These are phyloP conservation scores for Patiria miniata DNA, from an alignment of 35 echinoderm and acorn worm species.

Conservation along the genomic window DNA sequence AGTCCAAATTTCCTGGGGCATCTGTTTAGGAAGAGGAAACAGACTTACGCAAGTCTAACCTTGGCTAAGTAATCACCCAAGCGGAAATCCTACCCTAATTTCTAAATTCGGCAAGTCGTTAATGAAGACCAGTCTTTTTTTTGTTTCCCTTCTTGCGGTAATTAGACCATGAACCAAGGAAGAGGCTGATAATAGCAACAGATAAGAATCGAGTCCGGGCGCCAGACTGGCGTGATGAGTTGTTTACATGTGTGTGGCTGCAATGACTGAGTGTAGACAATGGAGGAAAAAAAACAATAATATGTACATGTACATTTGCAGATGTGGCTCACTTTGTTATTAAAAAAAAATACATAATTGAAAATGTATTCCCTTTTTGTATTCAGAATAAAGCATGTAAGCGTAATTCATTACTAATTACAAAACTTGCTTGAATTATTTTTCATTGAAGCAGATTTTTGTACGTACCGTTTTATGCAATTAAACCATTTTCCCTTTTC, in stretches of 20 bases:
- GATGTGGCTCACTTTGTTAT: too few relatives aligned
- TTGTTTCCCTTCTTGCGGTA: constrained; percentile 1
- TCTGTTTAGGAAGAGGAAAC: not conserved
- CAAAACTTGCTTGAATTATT: too few relatives aligned
- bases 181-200: not conserved
- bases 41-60: constrained; percentile 7
- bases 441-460: too few relatives aligned
- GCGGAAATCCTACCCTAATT: constrained; percentile 19
- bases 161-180: constrained; percentile 28
- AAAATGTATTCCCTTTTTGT: too few relatives aligned
- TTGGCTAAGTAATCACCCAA: not conserved
- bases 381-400: too few relatives aligned
- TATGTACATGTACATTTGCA: too few relatives aligned
- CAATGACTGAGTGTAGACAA: not conserved
- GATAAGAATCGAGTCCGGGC: not conserved
- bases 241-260: not conserved
- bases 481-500: too few relatives aligned
- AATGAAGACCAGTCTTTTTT: not conserved
- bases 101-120: not conserved
- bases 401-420: too few relatives aligned
- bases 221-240: not conserved
- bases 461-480: too few relatives aligned
- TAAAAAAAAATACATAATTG: too few relatives aligned
- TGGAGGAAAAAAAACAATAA: too few relatives aligned
- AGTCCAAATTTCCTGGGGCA: too few relatives aligned